These are phyloP conservation scores for Pachyramphus minor DNA, from an alignment of 2,113 vertebrate species.

Conservation along the genomic window DNA sequence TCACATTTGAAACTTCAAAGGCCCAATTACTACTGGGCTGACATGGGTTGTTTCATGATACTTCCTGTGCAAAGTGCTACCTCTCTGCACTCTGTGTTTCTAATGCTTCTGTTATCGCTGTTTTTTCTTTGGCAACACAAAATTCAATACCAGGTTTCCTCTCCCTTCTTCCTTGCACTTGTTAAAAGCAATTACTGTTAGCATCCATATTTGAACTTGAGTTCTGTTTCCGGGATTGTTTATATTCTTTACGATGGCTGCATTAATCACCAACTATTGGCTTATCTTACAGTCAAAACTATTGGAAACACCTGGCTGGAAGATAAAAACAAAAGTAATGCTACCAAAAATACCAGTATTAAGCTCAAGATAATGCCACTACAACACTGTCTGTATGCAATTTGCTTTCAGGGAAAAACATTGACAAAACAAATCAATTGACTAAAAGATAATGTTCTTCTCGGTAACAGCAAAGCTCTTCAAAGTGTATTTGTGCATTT, in stretches of 20 bases:
- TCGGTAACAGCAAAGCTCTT: not conserved
- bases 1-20: slow-evolving; percentile 76
- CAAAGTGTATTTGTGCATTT: not conserved
- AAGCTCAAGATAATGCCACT: not conserved
- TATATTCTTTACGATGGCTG: slow-evolving; percentile 42
- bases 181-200: slow-evolving; percentile 69
- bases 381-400: not conserved
- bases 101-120: slow-evolving; percentile 30
- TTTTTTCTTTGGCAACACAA: slow-evolving; percentile 44
- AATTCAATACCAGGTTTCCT: slow-evolving; percentile 37
- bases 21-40: slow-evolving; percentile 57
- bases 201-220: slow-evolving; percentile 49
- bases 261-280: slow-evolving; percentile 59
- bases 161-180: slow-evolving; percentile 57
- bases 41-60: slow-evolving; percentile 64
- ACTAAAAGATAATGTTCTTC: not conserved
- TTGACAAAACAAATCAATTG: not conserved
- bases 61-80: slow-evolving; percentile 66
- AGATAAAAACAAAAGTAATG: slow-evolving; percentile 17
- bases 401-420: not conserved
- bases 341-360: slow-evolving; percentile 7
- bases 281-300: slow-evolving; percentile 56
- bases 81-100: slow-evolving; percentile 30
- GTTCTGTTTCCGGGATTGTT: slow-evolving; percentile 41
- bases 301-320: slow-evolving; percentile 50